Conservation (phyloP, 2,113 vertebrate species). For the Penelope pileata region DNA sequence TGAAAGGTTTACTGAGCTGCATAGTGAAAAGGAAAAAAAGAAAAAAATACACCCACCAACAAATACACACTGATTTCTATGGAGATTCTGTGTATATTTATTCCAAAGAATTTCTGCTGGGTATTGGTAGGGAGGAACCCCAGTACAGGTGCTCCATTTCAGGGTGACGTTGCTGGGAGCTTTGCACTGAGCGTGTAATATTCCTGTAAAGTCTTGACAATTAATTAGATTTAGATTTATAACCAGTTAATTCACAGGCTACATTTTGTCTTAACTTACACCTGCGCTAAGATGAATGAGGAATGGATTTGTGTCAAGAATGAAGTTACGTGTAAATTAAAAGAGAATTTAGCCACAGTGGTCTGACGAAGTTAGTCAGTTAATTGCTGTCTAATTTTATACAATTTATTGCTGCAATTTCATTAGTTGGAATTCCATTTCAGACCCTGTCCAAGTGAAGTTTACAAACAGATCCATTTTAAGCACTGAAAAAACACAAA, state of each 20-base stretch:
- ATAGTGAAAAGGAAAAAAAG: not conserved
- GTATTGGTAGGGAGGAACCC: not conserved
- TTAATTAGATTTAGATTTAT: conserved; percentile 64
- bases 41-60: not conserved
- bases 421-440: not conserved
- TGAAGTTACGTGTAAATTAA: conserved; percentile 11
- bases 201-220: conserved; percentile 50
- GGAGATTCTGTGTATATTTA: not conserved
- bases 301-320: conserved; percentile 51
- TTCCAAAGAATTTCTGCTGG: not conserved
- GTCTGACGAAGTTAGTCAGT: conserved; percentile 23
- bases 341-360: conserved; percentile 23
- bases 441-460: not conserved
- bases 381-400: conserved; percentile 53
- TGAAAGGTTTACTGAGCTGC: not conserved
- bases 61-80: not conserved
- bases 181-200: not conserved
- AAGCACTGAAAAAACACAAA: not conserved
- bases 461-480: conserved; percentile 1
- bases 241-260: conserved; percentile 21
- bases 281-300: conserved; percentile 41
- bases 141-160: conserved; percentile 15
- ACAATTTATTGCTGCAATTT: conserved; percentile 31
- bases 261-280: conserved; percentile 34
- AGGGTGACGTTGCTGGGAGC: not conserved